Conservation (phyloP, 2,797 vertebrate genomes). For the Ctenopoma kingsleyae region DNA sequence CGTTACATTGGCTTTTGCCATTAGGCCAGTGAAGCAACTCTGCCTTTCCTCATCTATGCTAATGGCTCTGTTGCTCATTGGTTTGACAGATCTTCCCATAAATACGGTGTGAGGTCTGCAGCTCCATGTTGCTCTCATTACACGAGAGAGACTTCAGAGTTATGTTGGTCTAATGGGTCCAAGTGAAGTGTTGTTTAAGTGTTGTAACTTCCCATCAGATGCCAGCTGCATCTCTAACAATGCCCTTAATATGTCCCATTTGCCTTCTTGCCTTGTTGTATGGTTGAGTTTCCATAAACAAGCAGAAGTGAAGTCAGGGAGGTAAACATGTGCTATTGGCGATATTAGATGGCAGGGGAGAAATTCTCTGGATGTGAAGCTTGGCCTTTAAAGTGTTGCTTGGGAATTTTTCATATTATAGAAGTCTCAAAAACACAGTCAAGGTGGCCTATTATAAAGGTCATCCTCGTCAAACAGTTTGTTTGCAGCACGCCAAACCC, state of each 20-base stretch:
- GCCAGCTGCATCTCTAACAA: conserved; percentile 62
- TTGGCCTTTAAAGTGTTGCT: conserved; percentile 11
- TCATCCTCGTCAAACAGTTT: conserved; percentile 16
- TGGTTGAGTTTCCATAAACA: conserved; percentile 62
- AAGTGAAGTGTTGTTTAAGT: conserved; percentile 71
- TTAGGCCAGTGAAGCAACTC: conserved; percentile 52
- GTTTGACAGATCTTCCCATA: conserved; percentile 70
- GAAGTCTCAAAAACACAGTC: neutral
- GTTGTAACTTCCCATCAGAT: conserved; percentile 64
- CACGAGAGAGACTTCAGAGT: conserved; percentile 47
- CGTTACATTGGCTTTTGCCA: conserved; percentile 58
- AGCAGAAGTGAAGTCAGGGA: conserved; percentile 47
- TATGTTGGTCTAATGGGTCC: conserved; percentile 74
- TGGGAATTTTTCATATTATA: conserved; percentile 36
- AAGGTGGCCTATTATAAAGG: conserved; percentile 25
- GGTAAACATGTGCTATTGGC: conserved; percentile 52
- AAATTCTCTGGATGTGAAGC: conserved; percentile 25
- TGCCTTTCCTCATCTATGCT: conserved; percentile 56
- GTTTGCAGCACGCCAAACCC: neutral
- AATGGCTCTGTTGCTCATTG: conserved; percentile 64
- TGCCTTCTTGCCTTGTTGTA: conserved; percentile 32
- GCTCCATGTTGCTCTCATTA: conserved; percentile 70
- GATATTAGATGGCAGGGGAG: conserved; percentile 32
- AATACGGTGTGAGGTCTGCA: conserved; percentile 54
- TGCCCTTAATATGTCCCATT: conserved; percentile 58